Percentiles rank a stretch among this genome's conserved stretches.
phyloP scores from a whole-genome alignment of 2,888 invertebrate genomes.

The Stenodera caucasica region DNA sequence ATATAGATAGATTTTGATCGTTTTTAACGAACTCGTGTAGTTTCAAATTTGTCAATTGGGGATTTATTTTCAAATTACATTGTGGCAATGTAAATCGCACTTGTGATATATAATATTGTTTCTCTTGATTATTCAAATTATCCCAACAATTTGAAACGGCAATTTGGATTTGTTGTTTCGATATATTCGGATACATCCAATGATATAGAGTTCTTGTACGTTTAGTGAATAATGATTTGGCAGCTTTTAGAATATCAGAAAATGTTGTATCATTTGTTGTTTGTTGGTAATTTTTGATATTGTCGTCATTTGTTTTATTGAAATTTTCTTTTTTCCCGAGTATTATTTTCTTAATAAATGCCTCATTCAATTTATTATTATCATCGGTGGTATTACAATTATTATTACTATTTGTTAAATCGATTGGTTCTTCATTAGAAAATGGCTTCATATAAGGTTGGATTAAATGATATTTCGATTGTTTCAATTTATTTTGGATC shows the following conservation, averaged over 20 bases:
- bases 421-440: background rate
- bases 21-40: slow-evolving; percentile 28
- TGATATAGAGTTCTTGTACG: slow-evolving; percentile 56
- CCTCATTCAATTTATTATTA: too few species aligned
- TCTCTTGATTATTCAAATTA: slow-evolving; percentile 50
- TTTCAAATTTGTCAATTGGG: slow-evolving; percentile 51
- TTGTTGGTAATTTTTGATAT: background rate
- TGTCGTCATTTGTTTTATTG: too few species aligned
- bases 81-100: slow-evolving; percentile 53
- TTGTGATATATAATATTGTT: slow-evolving; percentile 57
- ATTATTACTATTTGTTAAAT: background rate
- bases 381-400: background rate
- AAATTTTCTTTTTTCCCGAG: too few species aligned
- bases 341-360: too few species aligned
- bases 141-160: slow-evolving; percentile 55
- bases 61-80: slow-evolving; percentile 54
- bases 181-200: slow-evolving; percentile 56
- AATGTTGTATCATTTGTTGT: background rate
- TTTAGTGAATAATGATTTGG: slow-evolving; percentile 56
- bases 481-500: background rate
- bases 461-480: background rate
- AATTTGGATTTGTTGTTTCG: slow-evolving; percentile 53
- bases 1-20: slow-evolving; percentile 27
- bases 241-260: slow-evolving; percentile 53
- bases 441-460: background rate